These are phyloP conservation scores for Amphiura filiformis DNA, from an alignment of 35 echinoderm and acorn worm genomes.

Conservation along the genomic window DNA sequence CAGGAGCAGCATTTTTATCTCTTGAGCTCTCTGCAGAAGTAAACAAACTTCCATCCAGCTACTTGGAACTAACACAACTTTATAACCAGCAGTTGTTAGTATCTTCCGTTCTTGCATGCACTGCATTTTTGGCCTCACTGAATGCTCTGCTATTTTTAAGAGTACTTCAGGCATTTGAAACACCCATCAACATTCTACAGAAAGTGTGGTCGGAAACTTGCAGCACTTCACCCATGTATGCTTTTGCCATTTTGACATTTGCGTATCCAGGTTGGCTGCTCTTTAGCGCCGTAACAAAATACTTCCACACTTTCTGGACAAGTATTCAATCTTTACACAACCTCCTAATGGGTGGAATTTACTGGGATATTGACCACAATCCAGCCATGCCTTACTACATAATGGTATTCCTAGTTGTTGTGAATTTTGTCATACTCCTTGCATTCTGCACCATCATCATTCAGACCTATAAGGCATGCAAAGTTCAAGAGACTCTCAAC, in stretches of 20 bases:
- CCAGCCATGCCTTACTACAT: constrained; percentile 7
- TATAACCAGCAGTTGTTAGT: neutral
- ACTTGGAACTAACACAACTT: neutral
- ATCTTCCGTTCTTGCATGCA: neutral
- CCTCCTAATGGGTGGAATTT: neutral
- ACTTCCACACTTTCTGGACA: neutral
- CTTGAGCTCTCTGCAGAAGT: neutral
- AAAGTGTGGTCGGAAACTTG: neutral
- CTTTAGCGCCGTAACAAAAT: neutral
- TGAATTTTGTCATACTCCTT: neutral
- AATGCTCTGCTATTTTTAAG: neutral
- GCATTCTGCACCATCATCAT: constrained; percentile 16
- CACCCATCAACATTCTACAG: neutral
- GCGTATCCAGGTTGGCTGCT: constrained; percentile 15
- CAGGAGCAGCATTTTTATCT: neutral
- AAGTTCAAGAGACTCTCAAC: constrained; percentile 7
- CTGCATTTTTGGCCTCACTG: constrained; percentile 1
- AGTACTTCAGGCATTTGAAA: neutral
- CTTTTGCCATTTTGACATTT: constrained; percentile 13
- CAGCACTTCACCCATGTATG: neutral
- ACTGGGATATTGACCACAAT: neutral
- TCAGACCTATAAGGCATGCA: constrained; percentile 17
- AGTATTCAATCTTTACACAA: neutral
- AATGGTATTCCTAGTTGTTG: neutral
- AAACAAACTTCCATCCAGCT: neutral